Evolutionary conservation across 2,888 invertebrate genomes (phyloP).

Genomic region (Lasioglossum pauxillum): DNA sequence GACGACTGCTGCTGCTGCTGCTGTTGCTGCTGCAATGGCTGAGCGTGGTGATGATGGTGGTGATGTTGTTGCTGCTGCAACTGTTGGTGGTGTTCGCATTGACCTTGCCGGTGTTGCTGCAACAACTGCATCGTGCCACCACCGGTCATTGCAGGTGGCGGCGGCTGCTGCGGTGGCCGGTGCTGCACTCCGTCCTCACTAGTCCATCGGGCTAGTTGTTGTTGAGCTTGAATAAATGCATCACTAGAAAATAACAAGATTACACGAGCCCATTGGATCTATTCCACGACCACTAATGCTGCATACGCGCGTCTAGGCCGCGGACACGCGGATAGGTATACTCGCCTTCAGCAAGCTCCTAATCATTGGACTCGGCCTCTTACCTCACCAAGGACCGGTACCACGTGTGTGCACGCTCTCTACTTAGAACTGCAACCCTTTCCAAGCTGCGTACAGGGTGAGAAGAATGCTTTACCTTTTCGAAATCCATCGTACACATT

Average conservation of each 20-base stretch:
- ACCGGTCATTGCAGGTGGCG: slow-evolving; percentile 73
- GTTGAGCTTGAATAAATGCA: slow-evolving; percentile 99
- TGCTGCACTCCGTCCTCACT: slow-evolving; percentile 89
- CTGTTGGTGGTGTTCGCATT: slow-evolving; percentile 81
- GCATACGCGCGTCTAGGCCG: slow-evolving; percentile 54
- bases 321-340: slow-evolving; percentile 31
- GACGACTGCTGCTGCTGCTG: slow-evolving; percentile 82
- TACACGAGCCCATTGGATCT: slow-evolving; percentile 81
- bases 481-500: background rate
- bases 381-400: slow-evolving; percentile 29
- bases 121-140: slow-evolving; percentile 44
- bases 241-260: slow-evolving; percentile 96
- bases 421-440: background rate
- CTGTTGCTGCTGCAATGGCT: slow-evolving; percentile 81
- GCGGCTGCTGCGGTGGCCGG: slow-evolving; percentile 84
- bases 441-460: slow-evolving; percentile 1
- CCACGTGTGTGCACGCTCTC: background rate
- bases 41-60: slow-evolving; percentile 73
- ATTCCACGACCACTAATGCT: slow-evolving; percentile 78
- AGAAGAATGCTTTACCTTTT: slow-evolving; percentile 1
- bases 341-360: slow-evolving; percentile 24
- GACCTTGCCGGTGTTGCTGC: slow-evolving; percentile 43
- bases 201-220: slow-evolving; percentile 97
- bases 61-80: slow-evolving; percentile 84
- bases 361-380: slow-evolving; percentile 15